Percentiles rank a stretch among this genome's conserved stretches.
phyloP scores from a whole-genome alignment of 2,888 invertebrate species.

The Acrobasis consociella region DNA sequence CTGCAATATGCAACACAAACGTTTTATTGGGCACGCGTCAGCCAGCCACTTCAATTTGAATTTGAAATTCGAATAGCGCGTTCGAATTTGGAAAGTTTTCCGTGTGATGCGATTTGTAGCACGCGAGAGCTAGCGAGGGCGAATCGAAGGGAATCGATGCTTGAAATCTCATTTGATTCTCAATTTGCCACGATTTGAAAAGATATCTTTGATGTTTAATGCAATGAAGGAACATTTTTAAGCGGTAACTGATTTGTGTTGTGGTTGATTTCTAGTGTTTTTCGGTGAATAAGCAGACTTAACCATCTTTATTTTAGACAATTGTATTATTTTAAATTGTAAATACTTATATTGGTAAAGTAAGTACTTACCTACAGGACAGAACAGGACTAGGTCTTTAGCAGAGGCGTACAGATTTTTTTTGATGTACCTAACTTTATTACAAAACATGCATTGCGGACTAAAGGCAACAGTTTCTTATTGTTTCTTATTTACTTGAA shows the following conservation, averaged over 20 bases:
- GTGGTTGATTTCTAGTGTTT: constrained; percentile 41
- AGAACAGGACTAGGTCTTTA: too few species aligned
- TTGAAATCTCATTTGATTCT: constrained; percentile 40
- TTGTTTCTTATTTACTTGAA: too few species aligned
- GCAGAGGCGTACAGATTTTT: too few species aligned
- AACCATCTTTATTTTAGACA: constrained; percentile 30
- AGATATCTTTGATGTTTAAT: constrained; percentile 37
- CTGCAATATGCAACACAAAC: neutral
- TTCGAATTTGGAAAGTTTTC: constrained; percentile 52
- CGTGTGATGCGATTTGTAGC: constrained; percentile 34
- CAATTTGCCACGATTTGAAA: constrained; percentile 38
- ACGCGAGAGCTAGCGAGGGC: constrained; percentile 34
- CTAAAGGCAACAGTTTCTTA: too few species aligned
- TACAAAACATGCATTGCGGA: too few species aligned
- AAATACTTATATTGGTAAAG: too few species aligned
- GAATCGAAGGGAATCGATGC: constrained; percentile 38
- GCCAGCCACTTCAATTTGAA: constrained; percentile 32
- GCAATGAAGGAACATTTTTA: constrained; percentile 19
- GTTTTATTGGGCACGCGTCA: constrained; percentile 12
- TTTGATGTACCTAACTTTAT: too few species aligned
- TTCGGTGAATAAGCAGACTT: constrained; percentile 47
- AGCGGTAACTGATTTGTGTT: constrained; percentile 44
- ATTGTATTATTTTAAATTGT: too few species aligned
- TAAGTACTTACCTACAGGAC: too few species aligned
- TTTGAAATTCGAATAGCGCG: constrained; percentile 42